A percentile compares a stretch with the other conserved stretches of the same genome.
Evolutionary conservation across 2,888 invertebrate genomes (phyloP).

Genomic region (Nemurella pictetii): DNA sequence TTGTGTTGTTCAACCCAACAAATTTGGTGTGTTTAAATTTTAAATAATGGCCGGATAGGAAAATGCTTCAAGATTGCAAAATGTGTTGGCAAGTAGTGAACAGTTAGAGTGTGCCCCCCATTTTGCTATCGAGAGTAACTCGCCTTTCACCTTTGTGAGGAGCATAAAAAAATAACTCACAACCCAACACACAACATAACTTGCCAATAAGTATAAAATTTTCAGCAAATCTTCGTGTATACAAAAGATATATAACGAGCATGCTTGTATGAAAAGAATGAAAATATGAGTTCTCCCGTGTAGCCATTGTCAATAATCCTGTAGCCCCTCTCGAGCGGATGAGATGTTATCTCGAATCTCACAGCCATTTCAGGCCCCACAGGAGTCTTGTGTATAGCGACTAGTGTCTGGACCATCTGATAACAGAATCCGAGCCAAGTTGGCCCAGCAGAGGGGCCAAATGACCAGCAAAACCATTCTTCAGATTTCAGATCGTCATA

Average conservation of each 20-base stretch:
- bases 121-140: no score
- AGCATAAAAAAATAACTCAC: not conserved
- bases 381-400: not conserved
- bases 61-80: not conserved
- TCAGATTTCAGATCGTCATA: conserved; percentile 24
- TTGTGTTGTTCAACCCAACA: not conserved
- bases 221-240: not conserved
- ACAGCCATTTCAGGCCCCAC: not conserved
- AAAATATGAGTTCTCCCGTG: not conserved
- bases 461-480: not conserved
- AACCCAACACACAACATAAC: not conserved
- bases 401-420: not conserved
- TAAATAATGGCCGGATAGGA: not conserved
- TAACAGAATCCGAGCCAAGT: not conserved
- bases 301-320: not conserved
- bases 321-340: not conserved
- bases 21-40: not conserved
- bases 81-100: not conserved
- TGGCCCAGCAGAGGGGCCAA: not conserved
- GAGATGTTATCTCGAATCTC: not conserved
- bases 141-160: not conserved
- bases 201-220: not conserved
- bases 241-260: not conserved
- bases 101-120: not conserved
- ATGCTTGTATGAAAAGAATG: not conserved